A percentile compares a stretch with the other conserved stretches of the same genome.
phyloP scores from a whole-genome alignment of 1,140 invertebrate genomes.

The Antheraea mylitta region DNA sequence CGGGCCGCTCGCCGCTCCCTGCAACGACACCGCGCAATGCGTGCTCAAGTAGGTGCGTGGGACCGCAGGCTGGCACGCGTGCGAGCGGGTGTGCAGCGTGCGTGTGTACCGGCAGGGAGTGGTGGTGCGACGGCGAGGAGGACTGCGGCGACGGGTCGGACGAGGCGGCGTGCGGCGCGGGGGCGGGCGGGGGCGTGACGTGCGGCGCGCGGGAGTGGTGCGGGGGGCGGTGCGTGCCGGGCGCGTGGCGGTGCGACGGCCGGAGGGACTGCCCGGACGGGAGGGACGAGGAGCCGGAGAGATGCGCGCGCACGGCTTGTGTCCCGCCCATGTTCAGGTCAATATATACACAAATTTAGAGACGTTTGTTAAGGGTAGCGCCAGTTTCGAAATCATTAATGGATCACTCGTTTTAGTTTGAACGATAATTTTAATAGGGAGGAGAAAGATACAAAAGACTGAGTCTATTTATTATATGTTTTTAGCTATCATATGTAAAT shows the following conservation, averaged over 20 bases:
- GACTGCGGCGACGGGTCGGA: constrained; percentile 86
- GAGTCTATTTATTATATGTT: too few relatives aligned
- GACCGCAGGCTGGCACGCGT: constrained; percentile 82
- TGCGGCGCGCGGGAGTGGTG: constrained; percentile 80
- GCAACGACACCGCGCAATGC: constrained; percentile 87
- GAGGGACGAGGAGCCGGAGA: constrained; percentile 78
- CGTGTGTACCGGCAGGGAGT: constrained; percentile 87
- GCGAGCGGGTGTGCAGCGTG: constrained; percentile 43
- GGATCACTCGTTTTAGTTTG: too few relatives aligned
- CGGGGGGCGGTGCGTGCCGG: constrained; percentile 82
- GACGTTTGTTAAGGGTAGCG: too few relatives aligned
- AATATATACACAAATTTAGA: too few relatives aligned
- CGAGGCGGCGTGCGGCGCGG: constrained; percentile 81
- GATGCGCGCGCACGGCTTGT: constrained; percentile 57
- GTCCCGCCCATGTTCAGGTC: constrained; percentile 67
- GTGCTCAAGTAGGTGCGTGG: constrained; percentile 83
- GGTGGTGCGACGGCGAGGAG: constrained; percentile 88
- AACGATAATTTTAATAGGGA: too few relatives aligned
- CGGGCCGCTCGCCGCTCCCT: constrained; percentile 78
- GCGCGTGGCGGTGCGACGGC: constrained; percentile 81
- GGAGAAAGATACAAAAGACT: too few relatives aligned
- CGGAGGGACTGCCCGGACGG: constrained; percentile 83
- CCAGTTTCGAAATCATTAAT: not conserved
- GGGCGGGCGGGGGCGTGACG: constrained; percentile 67
- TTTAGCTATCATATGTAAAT: too few relatives aligned